Base-by-base conservation (phyloP, 2,888 invertebrate species). In the Drosophila paramelanica region DNA sequence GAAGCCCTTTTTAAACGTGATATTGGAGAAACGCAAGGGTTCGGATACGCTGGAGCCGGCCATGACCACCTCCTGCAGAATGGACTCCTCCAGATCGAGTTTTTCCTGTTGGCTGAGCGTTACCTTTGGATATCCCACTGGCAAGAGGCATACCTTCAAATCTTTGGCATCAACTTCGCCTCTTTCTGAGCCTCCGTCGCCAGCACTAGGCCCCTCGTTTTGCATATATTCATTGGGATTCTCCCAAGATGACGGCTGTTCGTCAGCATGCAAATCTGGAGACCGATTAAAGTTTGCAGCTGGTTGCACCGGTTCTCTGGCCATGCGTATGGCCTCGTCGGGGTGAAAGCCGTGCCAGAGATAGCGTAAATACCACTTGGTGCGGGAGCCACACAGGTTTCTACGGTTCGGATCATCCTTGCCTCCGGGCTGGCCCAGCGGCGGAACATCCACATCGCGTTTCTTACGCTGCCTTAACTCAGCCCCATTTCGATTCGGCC, bases 41-140 rank as follows among this genome's bases (percentile, higher is more conserved):
- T 13, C 38, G 2, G 20, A 42, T 11, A 23, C 7, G 2, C 10
- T 47, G 10, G 51, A 17, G 1, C 17, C 50, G 3, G 42, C 33
- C 8, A n/a, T n/a, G 10, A 55, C 43, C 8, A 78, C 50, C 50
- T 73, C 74, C 3, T 60, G 39, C 7, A 55, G 38, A 5, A 75
- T 53, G 8, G 69, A 78, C 41, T 75, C 75, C 45, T 78, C 69
- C n/a, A 75, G 50, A 14, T 65, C 53, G 5, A 65, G 13, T 20
- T 68, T 60, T 1, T 75, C 57, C 3, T 47, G 13, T 3, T 36
- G 17, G 3, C 5, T 60, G 1, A 75, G 57, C 3, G 7, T 38
- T 2, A 14, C 13, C 13, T 36, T 7, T 0, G 75, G 75, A 49
- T 58, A 64, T 0, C 64, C 79, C 3, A 51, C n/a, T 1, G 74